phyloP scores from a whole-genome alignment of 2,113 vertebrate species.

The Malaclemys terrapin region DNA sequence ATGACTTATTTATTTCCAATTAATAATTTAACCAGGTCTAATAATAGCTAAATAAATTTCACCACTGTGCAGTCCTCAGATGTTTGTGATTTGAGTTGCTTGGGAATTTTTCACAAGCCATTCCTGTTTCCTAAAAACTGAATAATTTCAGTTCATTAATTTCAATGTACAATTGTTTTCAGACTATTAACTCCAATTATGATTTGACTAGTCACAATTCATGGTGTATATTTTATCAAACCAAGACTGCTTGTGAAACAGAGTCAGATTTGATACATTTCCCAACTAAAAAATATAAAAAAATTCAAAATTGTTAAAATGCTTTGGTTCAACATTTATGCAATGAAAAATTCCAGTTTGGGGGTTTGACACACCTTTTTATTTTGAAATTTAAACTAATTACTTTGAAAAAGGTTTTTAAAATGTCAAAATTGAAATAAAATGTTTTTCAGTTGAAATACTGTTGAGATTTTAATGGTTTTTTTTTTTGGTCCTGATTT shows the following conservation, averaged over 20 bases:
- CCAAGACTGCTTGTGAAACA: no score
- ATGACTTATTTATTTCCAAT: fast-evolving
- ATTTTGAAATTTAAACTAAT: neutral
- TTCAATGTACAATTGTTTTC: neutral
- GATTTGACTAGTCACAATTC: neutral
- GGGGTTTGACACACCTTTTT: neutral
- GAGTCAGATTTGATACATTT: neutral
- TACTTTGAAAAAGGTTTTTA: neutral
- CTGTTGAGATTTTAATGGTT: neutral
- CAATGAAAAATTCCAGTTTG: neutral
- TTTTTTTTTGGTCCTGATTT: neutral
- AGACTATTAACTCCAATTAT: neutral
- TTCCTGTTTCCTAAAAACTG: neutral
- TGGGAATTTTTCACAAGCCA: fast-evolving
- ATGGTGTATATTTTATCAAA: neutral
- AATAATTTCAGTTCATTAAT: neutral
- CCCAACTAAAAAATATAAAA: neutral
- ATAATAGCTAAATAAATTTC: neutral
- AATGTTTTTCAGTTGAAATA: neutral
- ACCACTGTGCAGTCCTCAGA: neutral
- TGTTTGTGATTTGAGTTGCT: neutral
- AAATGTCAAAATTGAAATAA: neutral
- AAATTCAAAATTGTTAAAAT: neutral
- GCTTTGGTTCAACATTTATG: neutral
- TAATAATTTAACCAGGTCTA: neutral